phyloP scores from a whole-genome alignment of 2,888 invertebrate species.

The Sclerodermus sp. region DNA sequence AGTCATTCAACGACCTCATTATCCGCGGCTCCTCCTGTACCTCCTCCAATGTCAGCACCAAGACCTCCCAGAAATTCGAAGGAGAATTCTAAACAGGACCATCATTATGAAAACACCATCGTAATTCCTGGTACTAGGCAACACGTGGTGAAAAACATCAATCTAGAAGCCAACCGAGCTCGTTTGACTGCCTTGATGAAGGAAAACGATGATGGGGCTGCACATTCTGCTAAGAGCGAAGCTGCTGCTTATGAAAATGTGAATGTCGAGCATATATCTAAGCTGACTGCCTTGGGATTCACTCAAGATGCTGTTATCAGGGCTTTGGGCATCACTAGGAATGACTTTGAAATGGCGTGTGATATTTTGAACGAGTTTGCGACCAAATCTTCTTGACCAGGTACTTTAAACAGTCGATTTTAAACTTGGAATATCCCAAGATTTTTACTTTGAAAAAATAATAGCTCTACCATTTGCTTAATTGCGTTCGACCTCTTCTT shows the following conservation, averaged over 20 bases:
- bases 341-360: slow-evolving; percentile 94
- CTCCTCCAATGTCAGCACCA: slow-evolving; percentile 48
- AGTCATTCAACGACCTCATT: not conserved
- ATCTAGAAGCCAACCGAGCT: slow-evolving; percentile 47
- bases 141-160: slow-evolving; percentile 54
- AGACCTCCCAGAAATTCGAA: slow-evolving; percentile 44
- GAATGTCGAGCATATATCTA: slow-evolving; percentile 87
- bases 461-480: too few relatives aligned
- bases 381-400: slow-evolving; percentile 61
- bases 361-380: slow-evolving; percentile 92
- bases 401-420: slow-evolving; percentile 22
- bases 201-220: slow-evolving; percentile 44
- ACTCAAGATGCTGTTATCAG: slow-evolving; percentile 88
- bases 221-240: slow-evolving; percentile 43
- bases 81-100: slow-evolving; percentile 55
- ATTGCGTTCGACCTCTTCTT: slow-evolving; percentile 8
- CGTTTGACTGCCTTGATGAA: slow-evolving; percentile 51
- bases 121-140: slow-evolving; percentile 57
- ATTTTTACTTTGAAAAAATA: too few relatives aligned
- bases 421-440: not conserved
- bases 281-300: slow-evolving; percentile 87
- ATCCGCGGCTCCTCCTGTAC: slow-evolving; percentile 39
- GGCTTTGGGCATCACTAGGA: slow-evolving; percentile 88
- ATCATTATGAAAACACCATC: slow-evolving; percentile 62
- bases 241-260: slow-evolving; percentile 79